Evolutionary conservation across 2,888 invertebrate species (phyloP).

Genomic region (Notocelia uddmanniana): DNA sequence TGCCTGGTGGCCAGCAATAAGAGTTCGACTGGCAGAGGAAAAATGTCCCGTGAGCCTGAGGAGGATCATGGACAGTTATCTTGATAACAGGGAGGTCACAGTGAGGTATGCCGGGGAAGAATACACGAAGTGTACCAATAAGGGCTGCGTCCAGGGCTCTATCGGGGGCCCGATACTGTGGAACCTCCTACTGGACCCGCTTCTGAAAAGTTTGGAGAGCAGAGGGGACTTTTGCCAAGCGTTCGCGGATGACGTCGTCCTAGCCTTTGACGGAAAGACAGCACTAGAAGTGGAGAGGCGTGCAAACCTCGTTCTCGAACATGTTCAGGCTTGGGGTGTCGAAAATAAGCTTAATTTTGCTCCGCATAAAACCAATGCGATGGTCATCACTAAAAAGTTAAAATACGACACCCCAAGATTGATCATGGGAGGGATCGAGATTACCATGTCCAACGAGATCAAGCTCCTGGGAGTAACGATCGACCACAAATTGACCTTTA

Average conservation of each 20-base stretch:
- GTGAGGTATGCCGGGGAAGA: too few species aligned
- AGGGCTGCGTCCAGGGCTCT: background rate
- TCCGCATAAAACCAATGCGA: background rate
- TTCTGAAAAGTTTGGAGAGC: background rate
- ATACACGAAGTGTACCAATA: too few species aligned
- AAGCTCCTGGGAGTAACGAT: background rate
- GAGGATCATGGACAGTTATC: background rate
- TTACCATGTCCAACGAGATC: background rate
- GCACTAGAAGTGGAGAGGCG: background rate
- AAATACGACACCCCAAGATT: background rate
- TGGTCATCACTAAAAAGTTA: background rate
- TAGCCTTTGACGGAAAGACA: background rate
- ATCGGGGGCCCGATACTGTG: background rate
- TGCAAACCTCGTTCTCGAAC: background rate
- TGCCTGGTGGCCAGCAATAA: constrained; percentile 1
- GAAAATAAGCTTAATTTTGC: background rate
- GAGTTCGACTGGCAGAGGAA: background rate
- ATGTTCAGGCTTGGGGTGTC: background rate
- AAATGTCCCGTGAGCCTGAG: background rate
- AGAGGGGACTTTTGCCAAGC: background rate
- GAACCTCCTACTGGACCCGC: background rate
- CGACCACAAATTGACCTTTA: background rate
- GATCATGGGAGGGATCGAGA: background rate
- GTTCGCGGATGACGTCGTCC: too few species aligned
- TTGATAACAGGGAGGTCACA: background rate